Conservation (phyloP, 2,888 invertebrate genomes). For the Suillia variegata region DNA sequence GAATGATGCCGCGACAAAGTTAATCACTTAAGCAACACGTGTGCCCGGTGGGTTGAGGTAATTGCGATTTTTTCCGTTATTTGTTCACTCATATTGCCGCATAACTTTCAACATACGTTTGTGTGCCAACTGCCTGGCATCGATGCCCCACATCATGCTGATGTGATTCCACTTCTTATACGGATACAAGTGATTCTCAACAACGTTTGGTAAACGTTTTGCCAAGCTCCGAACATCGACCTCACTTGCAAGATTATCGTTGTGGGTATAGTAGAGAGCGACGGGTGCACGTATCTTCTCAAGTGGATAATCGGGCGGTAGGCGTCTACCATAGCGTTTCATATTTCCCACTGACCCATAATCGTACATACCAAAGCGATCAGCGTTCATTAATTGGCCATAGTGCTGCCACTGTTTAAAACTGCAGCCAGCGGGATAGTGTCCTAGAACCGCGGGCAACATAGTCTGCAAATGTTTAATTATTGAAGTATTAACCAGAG, state of each 20-base stretch:
- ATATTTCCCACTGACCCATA: conserved; percentile 61
- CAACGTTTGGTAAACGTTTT: conserved; percentile 42
- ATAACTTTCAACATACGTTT: conserved; percentile 37
- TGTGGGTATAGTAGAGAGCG: conserved; percentile 63
- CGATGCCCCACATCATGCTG: conserved; percentile 41
- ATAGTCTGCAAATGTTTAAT: conserved; percentile 65
- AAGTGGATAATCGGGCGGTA: conserved; percentile 62
- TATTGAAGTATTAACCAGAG: no score
- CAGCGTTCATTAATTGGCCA: conserved; percentile 58
- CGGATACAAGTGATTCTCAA: conserved; percentile 35
- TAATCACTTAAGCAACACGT: conserved; percentile 29
- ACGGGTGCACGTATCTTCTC: conserved; percentile 61
- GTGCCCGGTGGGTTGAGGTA: background rate
- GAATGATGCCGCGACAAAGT: conserved; percentile 15
- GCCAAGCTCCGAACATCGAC: conserved; percentile 43
- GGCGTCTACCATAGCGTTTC: conserved; percentile 61
- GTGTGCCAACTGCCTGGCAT: conserved; percentile 34
- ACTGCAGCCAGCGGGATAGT: conserved; percentile 67
- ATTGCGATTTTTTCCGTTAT: no score
- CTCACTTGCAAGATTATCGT: conserved; percentile 65
- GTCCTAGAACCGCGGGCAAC: conserved; percentile 66
- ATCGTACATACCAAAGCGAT: conserved; percentile 63
- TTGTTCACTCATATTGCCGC: conserved; percentile 27
- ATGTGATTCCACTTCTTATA: conserved; percentile 48
- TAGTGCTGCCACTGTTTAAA: conserved; percentile 64